These are phyloP conservation scores for Galaxea fascicularis DNA, from an alignment of 92 coral and sea anemone genomes.

Conservation along the genomic window DNA sequence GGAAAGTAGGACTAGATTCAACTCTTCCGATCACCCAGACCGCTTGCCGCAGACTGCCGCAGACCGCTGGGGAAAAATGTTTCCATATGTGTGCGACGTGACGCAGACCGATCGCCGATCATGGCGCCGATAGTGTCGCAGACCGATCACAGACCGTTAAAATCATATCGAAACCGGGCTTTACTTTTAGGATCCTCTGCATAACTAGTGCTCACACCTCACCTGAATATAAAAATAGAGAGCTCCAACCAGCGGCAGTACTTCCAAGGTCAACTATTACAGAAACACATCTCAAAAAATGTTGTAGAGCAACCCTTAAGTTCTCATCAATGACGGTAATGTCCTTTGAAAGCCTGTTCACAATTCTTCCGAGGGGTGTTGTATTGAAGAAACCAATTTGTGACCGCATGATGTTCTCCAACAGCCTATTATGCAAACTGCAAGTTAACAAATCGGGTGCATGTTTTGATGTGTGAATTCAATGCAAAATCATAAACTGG, in stretches of 20 bases:
- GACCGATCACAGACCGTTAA: no score
- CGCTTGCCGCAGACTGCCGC: no score
- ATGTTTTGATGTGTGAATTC: no score
- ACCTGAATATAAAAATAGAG: constrained; percentile 82
- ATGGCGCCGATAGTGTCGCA: no score
- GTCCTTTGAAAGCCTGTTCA: constrained; percentile 83
- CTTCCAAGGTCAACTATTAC: constrained; percentile 60
- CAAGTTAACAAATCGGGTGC: no score
- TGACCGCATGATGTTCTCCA: constrained; percentile 66
- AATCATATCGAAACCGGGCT: no score
- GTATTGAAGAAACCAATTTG: constrained; percentile 84
- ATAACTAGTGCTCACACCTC: neutral
- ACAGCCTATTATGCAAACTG: constrained; percentile 55
- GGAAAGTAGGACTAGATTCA: no score
- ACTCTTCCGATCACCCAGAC: no score
- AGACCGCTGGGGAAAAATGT: no score
- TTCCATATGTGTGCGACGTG: no score
- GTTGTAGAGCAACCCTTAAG: constrained; percentile 28
- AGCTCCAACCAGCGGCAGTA: constrained; percentile 62
- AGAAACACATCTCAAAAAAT: constrained; percentile 55
- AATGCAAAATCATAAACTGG: no score
- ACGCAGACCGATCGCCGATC: no score
- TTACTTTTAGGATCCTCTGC: neutral
- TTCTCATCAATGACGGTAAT: constrained; percentile 68
- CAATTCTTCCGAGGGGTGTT: constrained; percentile 85